Percentiles rank a stretch among this genome's conserved stretches.
These are phyloP conservation scores for Hybognathus amarus DNA, from an alignment of 2,797 vertebrate species.

Conservation along the genomic window DNA sequence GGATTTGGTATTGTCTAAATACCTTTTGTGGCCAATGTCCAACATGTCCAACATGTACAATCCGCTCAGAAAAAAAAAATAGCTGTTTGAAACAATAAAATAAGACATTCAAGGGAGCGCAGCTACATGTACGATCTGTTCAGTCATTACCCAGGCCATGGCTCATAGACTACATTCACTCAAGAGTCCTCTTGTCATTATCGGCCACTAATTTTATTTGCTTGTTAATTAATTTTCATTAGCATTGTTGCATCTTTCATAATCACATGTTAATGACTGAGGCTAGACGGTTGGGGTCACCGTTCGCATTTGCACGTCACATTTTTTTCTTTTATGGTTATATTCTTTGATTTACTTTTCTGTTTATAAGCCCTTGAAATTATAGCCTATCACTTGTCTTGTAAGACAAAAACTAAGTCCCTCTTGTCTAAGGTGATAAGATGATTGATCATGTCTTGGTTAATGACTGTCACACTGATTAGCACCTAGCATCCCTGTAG, in stretches of 20 bases:
- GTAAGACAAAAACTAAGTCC: constrained; percentile 63
- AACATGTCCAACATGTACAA: neutral
- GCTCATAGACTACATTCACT: constrained; percentile 47
- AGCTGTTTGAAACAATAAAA: constrained; percentile 6
- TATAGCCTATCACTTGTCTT: constrained; percentile 4
- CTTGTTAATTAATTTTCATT: constrained; percentile 59
- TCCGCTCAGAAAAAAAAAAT: neutral
- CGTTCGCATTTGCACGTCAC: constrained; percentile 22
- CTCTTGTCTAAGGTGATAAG: constrained; percentile 52
- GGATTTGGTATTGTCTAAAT: neutral
- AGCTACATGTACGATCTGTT: constrained; percentile 47
- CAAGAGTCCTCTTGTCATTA: constrained; percentile 52
- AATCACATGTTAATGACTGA: constrained; percentile 45
- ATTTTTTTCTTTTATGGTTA: constrained; percentile 48
- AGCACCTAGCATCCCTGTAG: constrained; percentile 62
- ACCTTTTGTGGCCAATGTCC: neutral
- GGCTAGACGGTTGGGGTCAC: constrained; percentile 15
- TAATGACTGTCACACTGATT: constrained; percentile 73
- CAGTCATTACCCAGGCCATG: constrained; percentile 55
- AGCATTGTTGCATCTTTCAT: constrained; percentile 49
- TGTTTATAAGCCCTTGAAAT: constrained; percentile 2
- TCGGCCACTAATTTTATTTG: constrained; percentile 55
- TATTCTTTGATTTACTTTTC: constrained; percentile 41
- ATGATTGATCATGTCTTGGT: constrained; percentile 64
- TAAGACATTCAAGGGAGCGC: constrained; percentile 26